Evolutionary conservation across 1,140 invertebrate species (phyloP), one percentile per base, ranked within the genome.

Genomic region (Drosophila sturtevanti): DNA sequence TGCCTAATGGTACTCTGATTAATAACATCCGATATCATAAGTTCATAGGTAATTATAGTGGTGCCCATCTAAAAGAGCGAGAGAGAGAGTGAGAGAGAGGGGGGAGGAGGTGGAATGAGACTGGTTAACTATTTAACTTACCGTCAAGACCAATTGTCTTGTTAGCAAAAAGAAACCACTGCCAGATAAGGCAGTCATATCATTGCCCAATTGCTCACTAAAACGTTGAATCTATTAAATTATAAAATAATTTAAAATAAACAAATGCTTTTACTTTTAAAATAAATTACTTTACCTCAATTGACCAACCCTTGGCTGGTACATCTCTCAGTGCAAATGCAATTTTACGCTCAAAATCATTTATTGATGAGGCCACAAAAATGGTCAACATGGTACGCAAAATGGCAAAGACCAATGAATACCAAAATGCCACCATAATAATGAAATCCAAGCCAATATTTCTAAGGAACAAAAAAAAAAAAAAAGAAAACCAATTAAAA

Each of bases 21-120:
- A n/a, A 91, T 91, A 5, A 91, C 87, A 78, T 90, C 90, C 22
- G 89, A 77, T 59, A 95, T 91, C 48, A 95, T 94, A 0, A 95
- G 87, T 90, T 95, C 94, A 72, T 95, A 95, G 0, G 94, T 95
- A 5, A 95, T 93, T 38, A 95, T 94, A 4, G 94, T 95, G 35
- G 94, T 94, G 59, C 94, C 94, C 84, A 91, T 91, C 90, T 62
- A 93, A 4, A 70, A 34, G 27, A 31, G 24, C 24, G 24, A 18
- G 44, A 52, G 22, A 16, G 31, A 38, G 1, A 24, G 1, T 31
- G 11, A 16, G 0, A 22, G n/a, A n/a, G n/a, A n/a, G n/a, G n/a
- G n/a, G n/a, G n/a, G n/a, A n/a, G n/a, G 1, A 6, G 16, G 10
- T 51, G 9, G 2, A 21, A 14, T 10, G 12, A 44, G 9, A 4